These are phyloP conservation scores for Enteromius mattozi DNA, from an alignment of 2,797 vertebrate genomes.

Conservation along the genomic window DNA sequence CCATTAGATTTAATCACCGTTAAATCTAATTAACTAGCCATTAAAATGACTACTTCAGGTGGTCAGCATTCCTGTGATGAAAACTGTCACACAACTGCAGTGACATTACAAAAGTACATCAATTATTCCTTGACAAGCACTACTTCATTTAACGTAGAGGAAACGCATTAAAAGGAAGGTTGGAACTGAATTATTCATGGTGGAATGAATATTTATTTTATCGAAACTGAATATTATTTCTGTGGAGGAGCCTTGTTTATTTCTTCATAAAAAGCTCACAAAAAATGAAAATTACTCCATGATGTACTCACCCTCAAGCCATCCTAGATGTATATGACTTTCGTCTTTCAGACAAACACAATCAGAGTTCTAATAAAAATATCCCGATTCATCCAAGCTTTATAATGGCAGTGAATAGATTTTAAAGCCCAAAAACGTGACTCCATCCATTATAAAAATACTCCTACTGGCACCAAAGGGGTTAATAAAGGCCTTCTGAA, in stretches of 20 bases:
- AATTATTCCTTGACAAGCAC: constrained; percentile 26
- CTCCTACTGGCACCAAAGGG: not conserved
- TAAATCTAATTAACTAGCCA: constrained; percentile 37
- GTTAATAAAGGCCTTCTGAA: not conserved
- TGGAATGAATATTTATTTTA: constrained; percentile 28
- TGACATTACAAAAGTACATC: constrained; percentile 20
- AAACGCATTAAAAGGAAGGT: constrained; percentile 16
- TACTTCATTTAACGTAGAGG: not conserved
- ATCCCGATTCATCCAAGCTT: not conserved
- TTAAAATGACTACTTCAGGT: constrained; percentile 27
- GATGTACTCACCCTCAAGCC: not conserved
- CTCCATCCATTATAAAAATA: not conserved
- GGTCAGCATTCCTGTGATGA: constrained; percentile 24
- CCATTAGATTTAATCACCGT: constrained; percentile 29
- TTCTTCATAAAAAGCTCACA: not conserved
- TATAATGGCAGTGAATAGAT: not conserved
- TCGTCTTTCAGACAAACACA: not conserved
- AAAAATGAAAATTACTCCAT: not conserved
- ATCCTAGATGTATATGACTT: not conserved
- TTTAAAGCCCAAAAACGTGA: not conserved
- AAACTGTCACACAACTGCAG: constrained; percentile 25
- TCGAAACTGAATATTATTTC: constrained; percentile 40
- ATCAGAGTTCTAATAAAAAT: not conserved
- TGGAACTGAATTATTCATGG: constrained; percentile 21
- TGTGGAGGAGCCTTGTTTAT: not conserved